Percentiles rank a stretch among this genome's conserved stretches.
These are phyloP conservation scores for Nemoura dubitans DNA, from an alignment of 2,888 invertebrate genomes.

Conservation along the genomic window DNA sequence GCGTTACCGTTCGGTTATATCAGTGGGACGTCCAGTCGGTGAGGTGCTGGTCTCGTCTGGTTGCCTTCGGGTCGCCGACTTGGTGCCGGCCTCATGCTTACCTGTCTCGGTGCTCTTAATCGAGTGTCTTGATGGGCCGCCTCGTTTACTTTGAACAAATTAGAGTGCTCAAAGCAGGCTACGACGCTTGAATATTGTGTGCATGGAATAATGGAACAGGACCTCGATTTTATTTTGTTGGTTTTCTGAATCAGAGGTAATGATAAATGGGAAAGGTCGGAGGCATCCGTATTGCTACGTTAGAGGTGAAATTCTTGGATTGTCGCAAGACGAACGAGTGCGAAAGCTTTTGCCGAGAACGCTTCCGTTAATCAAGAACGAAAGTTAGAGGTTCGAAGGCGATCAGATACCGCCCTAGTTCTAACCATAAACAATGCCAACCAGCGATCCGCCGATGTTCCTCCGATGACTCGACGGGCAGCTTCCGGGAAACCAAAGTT, in stretches of 20 bases:
- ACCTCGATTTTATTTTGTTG: slow-evolving; percentile 72
- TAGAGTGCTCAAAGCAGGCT: no score
- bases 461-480: slow-evolving; percentile 67
- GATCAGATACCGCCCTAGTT: slow-evolving; percentile 74
- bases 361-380: slow-evolving; percentile 60
- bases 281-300: no score
- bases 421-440: slow-evolving; percentile 63
- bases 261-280: slow-evolving; percentile 54
- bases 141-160: slow-evolving; percentile 70
- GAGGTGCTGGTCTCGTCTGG: neutral
- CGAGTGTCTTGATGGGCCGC: slow-evolving; percentile 63
- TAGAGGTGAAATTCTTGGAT: slow-evolving; percentile 62
- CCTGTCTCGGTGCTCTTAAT: slow-evolving; percentile 57
- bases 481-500: slow-evolving; percentile 69
- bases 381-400: slow-evolving; percentile 75
- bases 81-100: slow-evolving; percentile 37
- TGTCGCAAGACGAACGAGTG: slow-evolving; percentile 68
- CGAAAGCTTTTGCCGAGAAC: slow-evolving; percentile 76
- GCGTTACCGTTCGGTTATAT: slow-evolving; percentile 55
- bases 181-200: slow-evolving; percentile 56
- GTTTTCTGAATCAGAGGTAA: slow-evolving; percentile 68
- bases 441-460: slow-evolving; percentile 72
- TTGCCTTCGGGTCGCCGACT: neutral
- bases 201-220: slow-evolving; percentile 75
- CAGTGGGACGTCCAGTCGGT: slow-evolving; percentile 53